These are phyloP conservation scores for Notospermus geniculatus DNA, from an alignment of 1,140 invertebrate genomes.

Conservation along the genomic window DNA sequence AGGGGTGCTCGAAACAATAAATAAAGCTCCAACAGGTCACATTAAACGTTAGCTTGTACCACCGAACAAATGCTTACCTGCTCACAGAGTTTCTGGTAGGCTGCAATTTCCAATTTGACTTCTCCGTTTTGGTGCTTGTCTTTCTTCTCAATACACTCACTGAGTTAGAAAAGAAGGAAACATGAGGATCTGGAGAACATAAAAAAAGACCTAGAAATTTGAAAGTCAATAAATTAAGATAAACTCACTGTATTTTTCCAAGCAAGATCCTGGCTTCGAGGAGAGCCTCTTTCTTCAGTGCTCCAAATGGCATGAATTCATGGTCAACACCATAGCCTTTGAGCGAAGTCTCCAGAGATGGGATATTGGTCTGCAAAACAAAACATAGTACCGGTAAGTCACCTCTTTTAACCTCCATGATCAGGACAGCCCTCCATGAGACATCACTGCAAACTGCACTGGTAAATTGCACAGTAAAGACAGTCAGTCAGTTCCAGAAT, in stretches of 20 bases:
- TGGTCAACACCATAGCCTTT: slow-evolving; percentile 35
- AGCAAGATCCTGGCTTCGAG: slow-evolving; percentile 45
- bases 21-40: no score
- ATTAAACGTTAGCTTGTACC: no score
- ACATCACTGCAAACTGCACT: no score
- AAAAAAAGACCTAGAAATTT: not conserved
- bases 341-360: slow-evolving; percentile 40
- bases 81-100: no score
- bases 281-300: slow-evolving; percentile 44
- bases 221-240: slow-evolving; percentile 3
- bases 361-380: slow-evolving; percentile 37
- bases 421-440: not conserved
- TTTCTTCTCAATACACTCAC: slow-evolving; percentile 32
- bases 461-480: no score
- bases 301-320: slow-evolving; percentile 51
- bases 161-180: slow-evolving; percentile 22
- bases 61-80: no score
- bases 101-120: slow-evolving; percentile 14
- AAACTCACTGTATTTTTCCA: slow-evolving; percentile 39
- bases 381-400: slow-evolving; percentile 4
- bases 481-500: no score
- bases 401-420: not conserved
- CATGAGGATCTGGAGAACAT: not conserved
- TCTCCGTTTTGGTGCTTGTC: slow-evolving; percentile 28
- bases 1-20: no score